These are phyloP conservation scores for Gryllus bimaculatus DNA, from an alignment of 1,140 invertebrate species.

Conservation along the genomic window DNA sequence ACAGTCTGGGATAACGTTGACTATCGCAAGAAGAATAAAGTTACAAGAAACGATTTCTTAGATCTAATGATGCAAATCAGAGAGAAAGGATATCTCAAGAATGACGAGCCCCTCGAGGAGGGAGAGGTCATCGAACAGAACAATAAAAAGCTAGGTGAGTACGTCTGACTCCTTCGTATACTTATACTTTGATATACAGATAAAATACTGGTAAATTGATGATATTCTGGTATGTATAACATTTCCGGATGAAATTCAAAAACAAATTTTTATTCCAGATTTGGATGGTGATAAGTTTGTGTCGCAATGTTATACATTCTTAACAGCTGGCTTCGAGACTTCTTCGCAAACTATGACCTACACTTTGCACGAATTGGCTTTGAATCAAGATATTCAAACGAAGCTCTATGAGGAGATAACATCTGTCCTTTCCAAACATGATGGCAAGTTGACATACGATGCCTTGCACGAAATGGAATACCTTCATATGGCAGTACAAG, in stretches of 20 bases:
- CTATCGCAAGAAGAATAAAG: slow-evolving; percentile 36
- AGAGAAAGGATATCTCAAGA: background rate
- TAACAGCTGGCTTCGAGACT: background rate
- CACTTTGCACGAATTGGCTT: background rate
- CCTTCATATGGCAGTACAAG: background rate
- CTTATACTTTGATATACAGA: no score
- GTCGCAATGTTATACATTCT: background rate
- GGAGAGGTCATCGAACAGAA: background rate
- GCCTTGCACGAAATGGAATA: background rate
- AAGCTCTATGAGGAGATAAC: background rate
- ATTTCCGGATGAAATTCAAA: no score
- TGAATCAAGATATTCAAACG: background rate
- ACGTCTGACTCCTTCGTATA: background rate
- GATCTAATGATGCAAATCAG: slow-evolving; percentile 36
- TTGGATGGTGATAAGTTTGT: background rate
- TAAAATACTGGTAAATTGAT: no score
- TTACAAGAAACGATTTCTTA: slow-evolving; percentile 41
- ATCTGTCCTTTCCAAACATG: background rate
- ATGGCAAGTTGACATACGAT: background rate
- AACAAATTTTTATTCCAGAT: background rate
- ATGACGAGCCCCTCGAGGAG: background rate
- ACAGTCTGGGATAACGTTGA: slow-evolving; percentile 24
- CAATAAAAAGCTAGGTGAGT: background rate
- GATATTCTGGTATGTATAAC: no score
- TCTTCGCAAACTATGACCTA: background rate